Conservation (phyloP, 2,113 vertebrate genomes). For the Galemys pyrenaicus region DNA sequence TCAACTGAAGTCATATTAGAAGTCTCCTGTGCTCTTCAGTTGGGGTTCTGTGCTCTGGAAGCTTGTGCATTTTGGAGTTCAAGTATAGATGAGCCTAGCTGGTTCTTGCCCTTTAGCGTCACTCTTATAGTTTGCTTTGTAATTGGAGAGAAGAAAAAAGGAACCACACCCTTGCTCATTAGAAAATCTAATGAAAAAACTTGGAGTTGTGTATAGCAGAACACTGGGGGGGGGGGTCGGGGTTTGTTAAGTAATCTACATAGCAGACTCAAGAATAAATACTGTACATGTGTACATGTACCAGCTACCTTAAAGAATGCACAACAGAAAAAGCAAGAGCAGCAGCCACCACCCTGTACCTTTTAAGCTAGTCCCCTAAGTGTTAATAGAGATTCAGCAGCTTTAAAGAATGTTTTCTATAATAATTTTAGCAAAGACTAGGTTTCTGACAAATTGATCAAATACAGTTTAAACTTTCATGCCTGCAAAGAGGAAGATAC, state of each 20-base stretch:
- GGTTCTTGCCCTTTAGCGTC: not conserved
- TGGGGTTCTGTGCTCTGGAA: not conserved
- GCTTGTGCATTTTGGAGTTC: not conserved
- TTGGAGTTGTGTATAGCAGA: not conserved
- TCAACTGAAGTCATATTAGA: not conserved
- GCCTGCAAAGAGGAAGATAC: slow-evolving; percentile 47
- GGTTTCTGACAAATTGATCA: slow-evolving; percentile 57
- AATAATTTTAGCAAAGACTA: slow-evolving; percentile 35
- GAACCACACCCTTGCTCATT: not conserved
- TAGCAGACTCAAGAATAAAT: not conserved
- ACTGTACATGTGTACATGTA: not conserved
- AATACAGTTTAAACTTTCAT: slow-evolving; percentile 46
- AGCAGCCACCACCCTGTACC: not conserved
- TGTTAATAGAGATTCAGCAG: slow-evolving; percentile 71
- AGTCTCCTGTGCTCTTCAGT: not conserved
- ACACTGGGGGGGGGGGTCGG: not conserved
- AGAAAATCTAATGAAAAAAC: not conserved
- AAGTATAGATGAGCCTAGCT: not conserved
- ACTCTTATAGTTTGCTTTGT: not conserved
- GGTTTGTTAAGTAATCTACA: not conserved
- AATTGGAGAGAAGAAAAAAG: not conserved
- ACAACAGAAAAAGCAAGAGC: not conserved
- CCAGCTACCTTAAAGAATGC: not conserved
- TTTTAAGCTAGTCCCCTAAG: not conserved
- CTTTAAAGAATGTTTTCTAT: slow-evolving; percentile 79